Base-by-base conservation (phyloP, 92 coral and sea anemone species). In the Heteractis magnifica region DNA sequence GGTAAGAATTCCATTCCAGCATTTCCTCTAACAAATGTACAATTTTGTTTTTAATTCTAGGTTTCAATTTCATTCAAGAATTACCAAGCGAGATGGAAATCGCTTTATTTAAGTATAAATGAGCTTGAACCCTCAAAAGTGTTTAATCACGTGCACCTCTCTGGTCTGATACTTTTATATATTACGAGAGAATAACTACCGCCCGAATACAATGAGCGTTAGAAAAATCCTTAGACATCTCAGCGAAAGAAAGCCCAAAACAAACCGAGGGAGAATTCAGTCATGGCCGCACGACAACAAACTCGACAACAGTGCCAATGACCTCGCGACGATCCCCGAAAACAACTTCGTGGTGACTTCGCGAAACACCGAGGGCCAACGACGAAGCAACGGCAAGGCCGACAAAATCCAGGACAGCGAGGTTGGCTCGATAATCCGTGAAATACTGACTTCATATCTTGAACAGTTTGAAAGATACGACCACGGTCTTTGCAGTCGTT, bases 361-460 rank as follows among this genome's bases (percentile, higher is more conserved):
- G 77, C 76, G 58, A 77, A 87, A 73, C 55, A 58, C 18, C 59
- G 41, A 44, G 10, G 21, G 41, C 15, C 62, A 48, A n/a, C 8
- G 71, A 16, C 51, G 70, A 77, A 65, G 13, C 5, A 60, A 26
- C 59, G 26, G 13, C 5, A 60, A 26, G 49, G 26, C 23, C 8
- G 49, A 64, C 34, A 65, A 53, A 50, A 49, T 71, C 44, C 95
- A 92, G 83, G 93, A 92, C 41, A 86, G 71, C 64, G 88, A 88
- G 49, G 71, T 90, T 41, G 81, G 92, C 13, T 56, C 59, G 14
- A 72, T 92, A n/a, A 92, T 92, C 19, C 68, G 84, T 10, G 93
- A 92, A 14, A 88, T 92, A 9, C 77, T 92, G 12, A 75, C 76
- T n/a, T 87, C 95, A 8, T 92, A 92, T 64, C 77, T 92, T 65